Evolutionary conservation across 1,140 invertebrate species (phyloP).

Genomic region (Ridgeia piscesae): DNA sequence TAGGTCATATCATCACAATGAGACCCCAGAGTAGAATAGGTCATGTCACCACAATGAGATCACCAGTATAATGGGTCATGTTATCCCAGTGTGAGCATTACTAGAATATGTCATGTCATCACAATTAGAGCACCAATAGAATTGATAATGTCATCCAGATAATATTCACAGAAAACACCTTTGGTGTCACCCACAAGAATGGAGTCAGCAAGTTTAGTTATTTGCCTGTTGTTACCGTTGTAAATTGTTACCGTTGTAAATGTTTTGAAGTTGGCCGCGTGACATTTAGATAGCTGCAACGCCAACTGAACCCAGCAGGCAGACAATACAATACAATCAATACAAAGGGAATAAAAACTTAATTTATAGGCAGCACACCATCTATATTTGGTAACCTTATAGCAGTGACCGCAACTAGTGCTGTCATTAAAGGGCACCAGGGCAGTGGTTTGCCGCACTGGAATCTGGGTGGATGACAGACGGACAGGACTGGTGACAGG

Average conservation of each 20-base stretch:
- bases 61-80: no score
- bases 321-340: background rate
- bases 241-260: background rate
- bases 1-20: no score
- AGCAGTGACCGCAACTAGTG: background rate
- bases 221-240: background rate
- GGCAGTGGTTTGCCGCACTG: no score
- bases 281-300: background rate
- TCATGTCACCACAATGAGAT: no score
- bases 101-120: no score
- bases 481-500: background rate
- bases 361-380: background rate
- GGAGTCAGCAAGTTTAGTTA: no score
- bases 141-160: no score
- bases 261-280: background rate
- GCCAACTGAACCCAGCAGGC: background rate
- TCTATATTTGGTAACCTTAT: background rate
- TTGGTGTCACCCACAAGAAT: no score
- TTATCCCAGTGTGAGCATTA: no score
- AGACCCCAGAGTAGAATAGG: no score
- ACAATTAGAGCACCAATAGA: no score
- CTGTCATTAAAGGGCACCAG: background rate
- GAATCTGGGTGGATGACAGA: background rate
- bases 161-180: no score
- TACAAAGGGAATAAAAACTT: background rate